Evolutionary conservation across 2,888 invertebrate species (phyloP).

Genomic region (Caenorhabditis macrosperma): DNA sequence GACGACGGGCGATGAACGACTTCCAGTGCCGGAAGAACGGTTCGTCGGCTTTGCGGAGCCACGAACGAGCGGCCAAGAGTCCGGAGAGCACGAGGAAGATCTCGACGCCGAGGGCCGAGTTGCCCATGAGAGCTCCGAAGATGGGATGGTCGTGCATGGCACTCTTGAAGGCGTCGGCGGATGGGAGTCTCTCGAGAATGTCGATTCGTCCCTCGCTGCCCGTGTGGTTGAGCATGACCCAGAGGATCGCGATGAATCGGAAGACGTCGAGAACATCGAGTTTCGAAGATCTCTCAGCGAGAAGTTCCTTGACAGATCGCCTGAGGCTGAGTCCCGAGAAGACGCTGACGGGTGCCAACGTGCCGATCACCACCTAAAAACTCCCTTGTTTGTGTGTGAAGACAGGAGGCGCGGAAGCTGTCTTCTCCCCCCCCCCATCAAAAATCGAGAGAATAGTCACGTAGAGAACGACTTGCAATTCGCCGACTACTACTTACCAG

Average conservation of each 20-base stretch:
- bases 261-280: constrained; percentile 70
- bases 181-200: constrained; percentile 73
- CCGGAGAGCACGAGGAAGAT: constrained; percentile 78
- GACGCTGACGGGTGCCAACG: constrained; percentile 38
- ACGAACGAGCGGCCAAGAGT: constrained; percentile 75
- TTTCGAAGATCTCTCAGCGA: constrained; percentile 64
- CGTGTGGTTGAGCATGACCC: constrained; percentile 78
- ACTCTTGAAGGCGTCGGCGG: constrained; percentile 74
- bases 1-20: constrained; percentile 69
- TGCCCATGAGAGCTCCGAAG: constrained; percentile 78
- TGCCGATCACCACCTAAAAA: constrained; percentile 60
- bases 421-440: not conserved
- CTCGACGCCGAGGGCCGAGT: constrained; percentile 79
- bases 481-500: constrained; percentile 25
- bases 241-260: constrained; percentile 77
- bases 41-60: constrained; percentile 70
- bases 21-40: constrained; percentile 71
- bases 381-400: not conserved
- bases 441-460: not conserved
- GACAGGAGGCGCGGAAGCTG: not conserved
- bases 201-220: constrained; percentile 78
- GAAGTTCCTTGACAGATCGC: constrained; percentile 65
- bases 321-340: constrained; percentile 55
- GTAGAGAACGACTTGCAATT: not conserved
- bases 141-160: constrained; percentile 76